Percentiles rank a stretch among this genome's conserved stretches.
These are phyloP conservation scores for Phycodurus eques DNA, from an alignment of 2,113 vertebrate species.

Conservation along the genomic window DNA sequence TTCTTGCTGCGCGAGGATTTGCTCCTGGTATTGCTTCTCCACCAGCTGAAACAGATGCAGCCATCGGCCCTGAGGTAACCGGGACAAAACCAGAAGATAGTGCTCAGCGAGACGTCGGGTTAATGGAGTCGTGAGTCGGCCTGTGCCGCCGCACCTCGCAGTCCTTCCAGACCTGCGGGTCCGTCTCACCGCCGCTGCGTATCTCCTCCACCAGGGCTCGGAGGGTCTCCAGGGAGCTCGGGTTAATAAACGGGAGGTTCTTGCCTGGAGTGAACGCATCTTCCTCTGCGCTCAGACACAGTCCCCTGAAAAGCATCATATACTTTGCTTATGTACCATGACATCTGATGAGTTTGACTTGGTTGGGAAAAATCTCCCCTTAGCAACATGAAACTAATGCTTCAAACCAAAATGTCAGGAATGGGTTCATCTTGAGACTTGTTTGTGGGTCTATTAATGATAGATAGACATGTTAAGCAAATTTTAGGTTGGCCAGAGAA, in stretches of 20 bases:
- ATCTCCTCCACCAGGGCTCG: slow-evolving; percentile 83
- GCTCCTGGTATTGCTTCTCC: slow-evolving; percentile 91
- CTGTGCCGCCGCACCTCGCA: slow-evolving; percentile 79
- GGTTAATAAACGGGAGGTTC: slow-evolving; percentile 76
- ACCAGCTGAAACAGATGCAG: slow-evolving; percentile 86
- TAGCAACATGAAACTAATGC: too few relatives aligned
- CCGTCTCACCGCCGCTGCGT: slow-evolving; percentile 75
- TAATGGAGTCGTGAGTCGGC: not conserved
- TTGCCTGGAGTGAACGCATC: slow-evolving; percentile 79
- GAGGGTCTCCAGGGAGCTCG: slow-evolving; percentile 78
- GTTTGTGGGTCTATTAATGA: too few relatives aligned
- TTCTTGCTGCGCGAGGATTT: slow-evolving; percentile 89
- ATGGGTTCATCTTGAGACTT: too few relatives aligned
- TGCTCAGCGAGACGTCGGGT: not conserved
- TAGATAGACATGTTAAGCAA: too few relatives aligned
- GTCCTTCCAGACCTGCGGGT: slow-evolving; percentile 82
- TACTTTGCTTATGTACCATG: not conserved
- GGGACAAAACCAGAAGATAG: not conserved
- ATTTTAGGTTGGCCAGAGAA: too few relatives aligned
- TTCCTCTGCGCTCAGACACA: slow-evolving; percentile 69
- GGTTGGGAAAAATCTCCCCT: too few relatives aligned
- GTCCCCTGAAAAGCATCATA: slow-evolving; percentile 38
- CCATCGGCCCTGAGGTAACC: slow-evolving; percentile 80
- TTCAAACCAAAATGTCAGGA: too few relatives aligned
- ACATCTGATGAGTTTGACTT: too few relatives aligned